Evolutionary conservation across 2,888 invertebrate genomes (phyloP), one percentile per base, ranked within the genome.

Genomic region (Theodoxus fluviatilis): DNA sequence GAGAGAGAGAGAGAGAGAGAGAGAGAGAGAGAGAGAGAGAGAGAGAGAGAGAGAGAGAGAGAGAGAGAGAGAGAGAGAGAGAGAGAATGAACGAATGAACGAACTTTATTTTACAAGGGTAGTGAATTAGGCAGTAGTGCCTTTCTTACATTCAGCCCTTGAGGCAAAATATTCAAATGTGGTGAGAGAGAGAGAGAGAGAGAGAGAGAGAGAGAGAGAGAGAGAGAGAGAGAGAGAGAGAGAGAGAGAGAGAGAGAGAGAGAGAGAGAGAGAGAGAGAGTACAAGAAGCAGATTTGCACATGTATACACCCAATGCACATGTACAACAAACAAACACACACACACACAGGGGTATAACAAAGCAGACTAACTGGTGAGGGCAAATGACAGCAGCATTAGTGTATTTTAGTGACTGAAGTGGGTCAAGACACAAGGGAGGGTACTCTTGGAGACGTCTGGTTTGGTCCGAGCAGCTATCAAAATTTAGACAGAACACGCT

Each of bases 1-100:
- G 61, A 33, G 22, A 31, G 67, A 52, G 67, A 37, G 67, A 55
- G 18, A 67, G 49, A 35, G 67, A 67, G 55, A 55, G 52, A 35
- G 57, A 22, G 31, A 57, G 57, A 31, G 55, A 40, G 57, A 57
- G 68, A 59, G 68, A 68, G 22, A 28, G 37, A 38, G 37, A 59
- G 9, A 57, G 37, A 59, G 37, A 38, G 25, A 38, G 64, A 40
- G 64, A 40, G 40, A 40, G 64, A 40, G 64, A 64, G 40, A 64
- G 64, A 15, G 43, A 22, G 12, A 18, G 37, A 18, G 40, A 7
- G 6, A 33, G 28, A 18, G 25, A n/a, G 25, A 22, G 40, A 15
- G 25, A n/a, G 25, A 35, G 40, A 3, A 22, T 12, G 43, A n/a
- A 15, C 12, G 25, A 3, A 12, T 2, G 3, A 22, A 1, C 7